These are phyloP conservation scores for Neosilurus hyrtlii DNA, from an alignment of 2,797 vertebrate species.

Conservation along the genomic window DNA sequence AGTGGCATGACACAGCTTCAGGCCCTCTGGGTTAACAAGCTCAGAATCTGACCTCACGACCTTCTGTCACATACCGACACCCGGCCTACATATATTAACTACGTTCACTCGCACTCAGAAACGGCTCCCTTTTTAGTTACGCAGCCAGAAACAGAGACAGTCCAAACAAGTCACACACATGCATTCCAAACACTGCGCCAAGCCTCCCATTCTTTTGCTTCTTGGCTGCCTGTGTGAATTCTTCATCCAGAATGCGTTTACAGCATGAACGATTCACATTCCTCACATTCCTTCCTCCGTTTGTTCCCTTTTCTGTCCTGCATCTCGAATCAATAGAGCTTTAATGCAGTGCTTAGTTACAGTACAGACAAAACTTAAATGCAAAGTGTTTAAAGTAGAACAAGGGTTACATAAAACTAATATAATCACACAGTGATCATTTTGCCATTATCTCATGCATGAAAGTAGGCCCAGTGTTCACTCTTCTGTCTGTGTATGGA, in stretches of 20 bases:
- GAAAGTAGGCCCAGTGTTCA: conserved; percentile 7
- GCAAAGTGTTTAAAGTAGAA: conserved; percentile 12
- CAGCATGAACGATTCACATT: conserved; percentile 38
- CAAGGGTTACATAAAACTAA: conserved; percentile 6
- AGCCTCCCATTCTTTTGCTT: conserved; percentile 36
- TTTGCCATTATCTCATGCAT: conserved; percentile 9
- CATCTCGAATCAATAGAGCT: background rate
- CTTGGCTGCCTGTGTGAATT: conserved; percentile 45
- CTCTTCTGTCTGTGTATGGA: conserved; percentile 15
- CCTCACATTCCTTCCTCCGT: conserved; percentile 40
- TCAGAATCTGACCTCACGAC: background rate
- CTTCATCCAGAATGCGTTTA: conserved; percentile 36
- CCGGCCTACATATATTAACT: background rate
- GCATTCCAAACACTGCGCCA: conserved; percentile 29
- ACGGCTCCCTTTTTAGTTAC: background rate
- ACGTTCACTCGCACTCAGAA: background rate
- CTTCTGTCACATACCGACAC: background rate
- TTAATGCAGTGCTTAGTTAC: background rate
- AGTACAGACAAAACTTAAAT: background rate
- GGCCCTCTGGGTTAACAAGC: background rate
- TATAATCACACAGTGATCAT: background rate
- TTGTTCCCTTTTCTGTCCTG: conserved; percentile 4
- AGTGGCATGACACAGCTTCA: background rate
- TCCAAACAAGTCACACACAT: conserved; percentile 21
- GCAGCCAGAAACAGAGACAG: conserved; percentile 15